Evolutionary conservation across 1,140 invertebrate species (phyloP), one percentile per base, ranked within the genome.

Genomic region (Caerostris extrusa): DNA sequence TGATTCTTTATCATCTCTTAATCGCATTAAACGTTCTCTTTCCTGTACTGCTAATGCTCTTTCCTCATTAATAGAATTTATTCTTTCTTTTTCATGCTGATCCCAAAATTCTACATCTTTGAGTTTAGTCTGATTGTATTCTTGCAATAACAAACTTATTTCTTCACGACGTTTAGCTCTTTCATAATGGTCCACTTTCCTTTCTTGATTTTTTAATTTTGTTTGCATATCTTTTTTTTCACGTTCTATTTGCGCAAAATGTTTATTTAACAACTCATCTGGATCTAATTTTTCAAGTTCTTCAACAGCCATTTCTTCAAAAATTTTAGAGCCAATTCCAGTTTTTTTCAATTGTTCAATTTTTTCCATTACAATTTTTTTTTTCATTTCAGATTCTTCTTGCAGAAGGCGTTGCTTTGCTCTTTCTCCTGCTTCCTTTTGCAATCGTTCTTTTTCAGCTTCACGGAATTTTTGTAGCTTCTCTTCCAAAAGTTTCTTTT

Each of bases 81-180:
- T 96, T 94, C 98, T 97, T 95, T 98, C 98, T 91, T 97, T 97
- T 96, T 99, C 99, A 95, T 98, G 98, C 91, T 98, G 97, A 95
- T 99, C 98, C 98, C 98, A 99, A 95, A 98, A 98, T 19, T 98
- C 97, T 95, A 97, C 97, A 94, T 96, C 96, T 91, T 96, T 89
- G 50, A 98, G 97, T 95, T 98, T 97, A 94, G 98, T 98, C 95
- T 99, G 98, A 91, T 98, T 98, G 95, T 98, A 97, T 71, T 97
- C 97, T 95, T 98, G 98, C 95, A 98, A 97, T 61, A 99, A 96
- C 0, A 99, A 95, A 1, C 99, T 98, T 95, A 99, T 98, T 96
- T 99, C 99, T 95, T 99, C 98, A 82, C 98, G 95, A 6, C 99
- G 97, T 95, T 99, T 99, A 3, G 99, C 99, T 94, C 99, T 97